Conservation (phyloP, 2,888 invertebrate species). For the Dynastes tityus region DNA sequence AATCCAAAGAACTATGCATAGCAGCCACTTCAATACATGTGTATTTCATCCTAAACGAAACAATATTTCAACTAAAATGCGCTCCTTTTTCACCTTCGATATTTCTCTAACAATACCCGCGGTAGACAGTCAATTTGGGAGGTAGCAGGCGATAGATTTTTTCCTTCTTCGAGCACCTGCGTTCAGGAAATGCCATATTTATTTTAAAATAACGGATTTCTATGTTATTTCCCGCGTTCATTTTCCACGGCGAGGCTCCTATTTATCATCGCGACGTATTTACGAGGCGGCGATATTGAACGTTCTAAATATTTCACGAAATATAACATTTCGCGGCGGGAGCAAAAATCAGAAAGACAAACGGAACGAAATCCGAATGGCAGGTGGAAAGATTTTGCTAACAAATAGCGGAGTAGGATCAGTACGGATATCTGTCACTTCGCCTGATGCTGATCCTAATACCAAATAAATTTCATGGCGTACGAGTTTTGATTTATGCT, state of each 20-base stretch:
- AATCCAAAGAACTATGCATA: too few species aligned
- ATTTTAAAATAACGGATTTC: slow-evolving; percentile 34
- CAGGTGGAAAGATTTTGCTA: slow-evolving; percentile 26
- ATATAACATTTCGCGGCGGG: slow-evolving; percentile 7
- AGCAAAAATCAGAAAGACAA: slow-evolving; percentile 42
- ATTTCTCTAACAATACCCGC: slow-evolving; percentile 26
- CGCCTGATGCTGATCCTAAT: slow-evolving; percentile 29
- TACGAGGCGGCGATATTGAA: slow-evolving; percentile 20
- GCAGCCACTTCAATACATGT: too few species aligned
- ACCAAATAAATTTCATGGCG: slow-evolving; percentile 30
- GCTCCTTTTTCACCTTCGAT: background rate
- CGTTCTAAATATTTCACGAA: slow-evolving; percentile 37
- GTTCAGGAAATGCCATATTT: slow-evolving; percentile 36
- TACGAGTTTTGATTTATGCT: slow-evolving; percentile 25
- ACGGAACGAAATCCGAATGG: slow-evolving; percentile 19
- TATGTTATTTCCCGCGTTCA: slow-evolving; percentile 27
- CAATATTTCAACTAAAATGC: slow-evolving; percentile 18
- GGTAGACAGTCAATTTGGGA: slow-evolving; percentile 25
- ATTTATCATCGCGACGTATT: slow-evolving; percentile 38
- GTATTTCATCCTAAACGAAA: background rate
- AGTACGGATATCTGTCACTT: slow-evolving; percentile 15
- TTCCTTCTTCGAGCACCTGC: slow-evolving; percentile 22
- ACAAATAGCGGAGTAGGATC: slow-evolving; percentile 24
- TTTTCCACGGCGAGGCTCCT: slow-evolving; percentile 5
- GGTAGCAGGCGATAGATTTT: slow-evolving; percentile 15